A percentile compares a stretch with the other conserved stretches of the same genome.
Evolutionary conservation across 2,888 invertebrate species (phyloP).

Genomic region (Dasypogon diadema): DNA sequence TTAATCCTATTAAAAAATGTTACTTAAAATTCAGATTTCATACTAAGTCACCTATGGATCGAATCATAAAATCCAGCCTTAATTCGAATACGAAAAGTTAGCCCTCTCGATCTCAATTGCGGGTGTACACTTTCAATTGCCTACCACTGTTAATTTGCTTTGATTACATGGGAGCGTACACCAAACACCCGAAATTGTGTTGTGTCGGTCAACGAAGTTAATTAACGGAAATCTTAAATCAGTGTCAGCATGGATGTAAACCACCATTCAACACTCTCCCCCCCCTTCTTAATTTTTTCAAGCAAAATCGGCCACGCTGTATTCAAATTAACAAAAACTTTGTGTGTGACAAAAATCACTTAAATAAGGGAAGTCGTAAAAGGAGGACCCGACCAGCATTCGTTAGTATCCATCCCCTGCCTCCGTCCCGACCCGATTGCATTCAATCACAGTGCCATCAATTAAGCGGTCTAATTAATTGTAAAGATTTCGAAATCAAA

Average conservation of each 20-base stretch:
- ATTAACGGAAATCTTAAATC: constrained; percentile 55
- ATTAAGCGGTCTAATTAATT: no score
- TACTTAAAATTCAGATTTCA: no score
- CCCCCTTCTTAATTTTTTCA: not conserved
- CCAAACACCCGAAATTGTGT: not conserved
- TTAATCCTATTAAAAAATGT: no score
- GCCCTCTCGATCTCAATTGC: no score
- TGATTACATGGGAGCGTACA: not conserved
- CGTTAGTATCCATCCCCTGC: no score
- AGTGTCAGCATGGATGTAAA: constrained; percentile 23
- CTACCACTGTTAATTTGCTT: not conserved
- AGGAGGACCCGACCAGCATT: no score
- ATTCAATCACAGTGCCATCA: no score
- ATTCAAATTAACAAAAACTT: not conserved
- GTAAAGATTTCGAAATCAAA: no score
- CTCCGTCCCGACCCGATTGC: no score
- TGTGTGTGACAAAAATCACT: not conserved
- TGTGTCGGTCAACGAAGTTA: constrained; percentile 8
- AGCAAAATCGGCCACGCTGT: not conserved
- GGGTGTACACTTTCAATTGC: not conserved
- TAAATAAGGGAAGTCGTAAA: not conserved
- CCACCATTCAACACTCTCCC: not conserved
- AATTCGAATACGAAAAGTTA: no score
- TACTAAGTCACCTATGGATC: no score
- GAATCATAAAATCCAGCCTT: no score